Evolutionary conservation across 2,888 invertebrate species (phyloP).

Genomic region (Monoplex corrugatus): DNA sequence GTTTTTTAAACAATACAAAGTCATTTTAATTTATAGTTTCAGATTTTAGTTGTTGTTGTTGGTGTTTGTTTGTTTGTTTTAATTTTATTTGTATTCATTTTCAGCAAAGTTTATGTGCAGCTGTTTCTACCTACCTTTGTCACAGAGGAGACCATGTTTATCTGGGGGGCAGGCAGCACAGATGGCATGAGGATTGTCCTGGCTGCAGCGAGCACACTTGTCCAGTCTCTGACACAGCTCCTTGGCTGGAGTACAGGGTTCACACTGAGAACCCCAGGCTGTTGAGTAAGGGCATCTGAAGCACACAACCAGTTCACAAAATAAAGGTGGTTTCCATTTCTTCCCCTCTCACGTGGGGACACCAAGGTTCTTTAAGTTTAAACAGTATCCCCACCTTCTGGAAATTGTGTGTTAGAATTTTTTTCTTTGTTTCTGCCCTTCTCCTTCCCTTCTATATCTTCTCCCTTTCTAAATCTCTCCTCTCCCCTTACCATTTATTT

Average conservation of each 20-base stretch:
- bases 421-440: background rate
- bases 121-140: conserved; percentile 8
- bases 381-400: background rate
- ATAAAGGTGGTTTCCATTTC: no score
- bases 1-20: no score
- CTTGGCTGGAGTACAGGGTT: background rate
- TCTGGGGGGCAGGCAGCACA: conserved; percentile 35
- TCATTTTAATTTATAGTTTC: no score
- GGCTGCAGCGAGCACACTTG: conserved; percentile 21
- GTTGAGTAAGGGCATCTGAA: conserved; percentile 3
- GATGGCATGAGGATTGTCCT: conserved; percentile 33
- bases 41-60: no score
- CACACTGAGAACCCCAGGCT: background rate
- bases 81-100: no score
- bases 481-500: no score
- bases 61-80: no score
- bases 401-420: background rate
- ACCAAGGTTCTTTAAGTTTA: no score
- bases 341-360: no score
- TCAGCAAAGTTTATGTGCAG: no score
- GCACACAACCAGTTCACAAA: background rate
- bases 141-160: conserved; percentile 16
- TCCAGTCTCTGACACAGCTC: background rate
- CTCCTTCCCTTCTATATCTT: no score
- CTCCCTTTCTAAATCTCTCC: no score